Base-by-base conservation (phyloP, 2,888 invertebrate genomes). In the Drosophila austrosaltans region DNA sequence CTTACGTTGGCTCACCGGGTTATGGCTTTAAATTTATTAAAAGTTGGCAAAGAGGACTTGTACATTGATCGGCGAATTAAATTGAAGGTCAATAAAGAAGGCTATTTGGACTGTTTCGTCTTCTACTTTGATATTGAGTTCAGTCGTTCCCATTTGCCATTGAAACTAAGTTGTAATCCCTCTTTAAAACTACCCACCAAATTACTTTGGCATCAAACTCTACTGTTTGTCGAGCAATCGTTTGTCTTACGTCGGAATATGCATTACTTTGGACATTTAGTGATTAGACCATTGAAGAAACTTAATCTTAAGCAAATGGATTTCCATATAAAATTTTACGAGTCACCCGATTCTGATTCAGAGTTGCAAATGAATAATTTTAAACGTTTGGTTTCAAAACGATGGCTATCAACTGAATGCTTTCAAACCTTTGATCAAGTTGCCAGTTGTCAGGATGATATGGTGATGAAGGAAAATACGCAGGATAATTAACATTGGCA, bases 101-200 rank as follows among this genome's bases (percentile, higher is more conserved):
- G 73, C 0, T 64, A 54, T 4, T 36, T 69, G 0, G 82, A 84
- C 30, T 79, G 79, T 28, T 87, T 85, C 20, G 59, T 84, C 1
- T 53, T 85, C 3, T 89, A 79, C 60, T 85, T 85, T 7, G 89
- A 87, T 62, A 84, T 87, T 22, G 39, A 60, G 8, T 85, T 89
- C 22, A 85, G 84, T 64, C 69, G 70, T 1, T 65, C 76, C 0
- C 86, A 79, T 30, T 10, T 10, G 10, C 69, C 71, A 1, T 36
- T 58, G 0, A 54, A 39, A 48, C 64, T 89, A 4, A 77, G 77
- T 57, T 79, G 81, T 20, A 76, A 88, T 76, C 89, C 89, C 2
- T 80, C 74, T n/a, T 22, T 69, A n/a, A 7, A 4, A 0, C 2
- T 12, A 0, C 16, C 39, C 0, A 32, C 12, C 6, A 79, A 72